Evolutionary conservation across 2,113 vertebrate genomes (phyloP).

Genomic region (Myocastor coypus): DNA sequence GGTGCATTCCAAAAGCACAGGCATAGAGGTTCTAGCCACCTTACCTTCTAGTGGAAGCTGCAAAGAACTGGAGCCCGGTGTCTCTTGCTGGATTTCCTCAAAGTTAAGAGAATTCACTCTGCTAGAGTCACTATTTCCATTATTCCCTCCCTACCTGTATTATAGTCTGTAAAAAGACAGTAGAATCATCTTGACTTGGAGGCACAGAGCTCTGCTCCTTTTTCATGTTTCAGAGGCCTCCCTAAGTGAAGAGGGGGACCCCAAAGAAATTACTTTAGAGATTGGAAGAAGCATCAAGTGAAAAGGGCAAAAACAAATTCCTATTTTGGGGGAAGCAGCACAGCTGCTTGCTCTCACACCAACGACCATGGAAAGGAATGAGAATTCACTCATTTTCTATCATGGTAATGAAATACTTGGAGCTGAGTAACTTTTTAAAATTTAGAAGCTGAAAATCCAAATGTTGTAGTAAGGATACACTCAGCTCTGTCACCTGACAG

Average conservation of each 20-base stretch:
- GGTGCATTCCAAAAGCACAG: neutral
- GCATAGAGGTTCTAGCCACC: neutral
- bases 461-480: neutral
- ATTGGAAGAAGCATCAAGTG: fast-evolving
- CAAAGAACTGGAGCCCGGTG: neutral
- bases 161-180: neutral
- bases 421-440: neutral
- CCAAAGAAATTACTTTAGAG: neutral
- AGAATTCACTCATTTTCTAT: neutral
- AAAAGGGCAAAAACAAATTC: neutral
- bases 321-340: neutral
- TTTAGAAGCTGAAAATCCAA: neutral
- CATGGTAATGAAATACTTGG: neutral
- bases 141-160: neutral
- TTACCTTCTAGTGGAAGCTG: neutral
- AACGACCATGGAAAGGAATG: neutral
- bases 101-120: neutral
- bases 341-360: neutral
- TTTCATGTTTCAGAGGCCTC: neutral
- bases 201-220: neutral
- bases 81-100: neutral
- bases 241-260: neutral
- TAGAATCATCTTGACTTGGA: neutral
- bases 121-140: neutral
- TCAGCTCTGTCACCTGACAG: neutral